Base-by-base conservation (phyloP, 2,888 invertebrate genomes). In the Imbricaverruca yamaguchii region DNA sequence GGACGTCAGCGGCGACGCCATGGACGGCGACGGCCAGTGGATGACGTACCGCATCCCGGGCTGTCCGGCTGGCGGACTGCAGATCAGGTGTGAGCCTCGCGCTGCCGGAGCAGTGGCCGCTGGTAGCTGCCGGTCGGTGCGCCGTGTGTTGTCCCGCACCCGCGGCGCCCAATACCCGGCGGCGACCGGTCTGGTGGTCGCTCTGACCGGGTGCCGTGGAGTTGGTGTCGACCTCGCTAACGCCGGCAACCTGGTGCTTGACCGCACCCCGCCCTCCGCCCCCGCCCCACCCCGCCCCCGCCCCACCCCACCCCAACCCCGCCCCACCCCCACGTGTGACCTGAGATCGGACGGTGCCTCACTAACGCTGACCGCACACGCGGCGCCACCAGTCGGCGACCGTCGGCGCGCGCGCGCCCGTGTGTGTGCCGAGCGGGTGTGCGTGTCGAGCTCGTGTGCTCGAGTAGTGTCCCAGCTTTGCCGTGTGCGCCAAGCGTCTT, bases 41-140 rank as follows among this genome's bases (percentile, higher is more conserved):
- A 53, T 74, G 74, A 74, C 74, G 74, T 74, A 74, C 74, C 74
- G 74, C 10, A 21, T 74, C 55, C 74, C 74, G 9, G 74, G 74
- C 74, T 53, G 74, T 11, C 55, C 74, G 18, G 10, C 53, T 1
- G 1, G 10, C 21, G 53, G 53, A 0, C 74, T 74, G 21, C 74
- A 55, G 53, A 55, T 74, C 74, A 74, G 74, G 74, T 74, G 53
- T 10, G 74, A 53, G 74, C 12, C 69, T 12, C 67, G 0, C 65
- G 23, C 39, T 23, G 9, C 23, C 23, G 23, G 23, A 1, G 9
- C 23, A 12, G 0, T 25, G 67, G 12, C 25, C 12, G 25, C 11
- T 23, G 11, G 23, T 8, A 1, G n/a, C 67, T 12, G 10, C 65
- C 25, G 67, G 67, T 11, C 12, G 23, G 61, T 18, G 39, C 39